Evolutionary conservation across 2,888 invertebrate species (phyloP).

Genomic region (Drosophila formosana): DNA sequence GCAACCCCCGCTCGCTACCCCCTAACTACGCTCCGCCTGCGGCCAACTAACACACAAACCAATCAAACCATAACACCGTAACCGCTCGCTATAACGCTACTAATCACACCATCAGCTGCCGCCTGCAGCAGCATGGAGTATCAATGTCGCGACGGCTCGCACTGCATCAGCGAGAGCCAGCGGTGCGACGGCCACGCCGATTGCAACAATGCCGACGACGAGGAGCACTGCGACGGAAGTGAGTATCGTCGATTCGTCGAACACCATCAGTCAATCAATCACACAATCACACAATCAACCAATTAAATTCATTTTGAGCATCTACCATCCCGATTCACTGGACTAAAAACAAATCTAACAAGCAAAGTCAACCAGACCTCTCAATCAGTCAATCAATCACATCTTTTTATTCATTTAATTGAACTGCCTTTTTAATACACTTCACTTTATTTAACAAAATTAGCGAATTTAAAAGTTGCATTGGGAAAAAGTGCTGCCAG

Average conservation of each 20-base stretch:
- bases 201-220: conserved; percentile 84
- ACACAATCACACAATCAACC: conserved; percentile 10
- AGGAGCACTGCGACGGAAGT: conserved; percentile 84
- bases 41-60: conserved; percentile 36
- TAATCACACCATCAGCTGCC: conserved; percentile 74
- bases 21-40: conserved; percentile 24
- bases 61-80: conserved; percentile 28
- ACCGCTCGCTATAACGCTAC: conserved; percentile 34
- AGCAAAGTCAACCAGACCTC: no score
- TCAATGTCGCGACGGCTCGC: conserved; percentile 82
- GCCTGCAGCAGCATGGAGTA: conserved; percentile 83
- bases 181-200: conserved; percentile 83
- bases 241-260: conserved; percentile 72
- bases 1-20: conserved; percentile 38
- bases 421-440: no score
- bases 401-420: no score
- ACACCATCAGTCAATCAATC: conserved; percentile 12
- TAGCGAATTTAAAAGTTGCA: no score
- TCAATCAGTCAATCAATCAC: conserved; percentile 10
- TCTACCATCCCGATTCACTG: background rate
- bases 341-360: background rate
- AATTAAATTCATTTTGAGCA: conserved; percentile 20
- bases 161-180: conserved; percentile 82
- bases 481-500: no score
- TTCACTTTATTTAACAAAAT: no score